A percentile compares a stretch with the other conserved stretches of the same genome.
These are phyloP conservation scores for Apolygus lucorum DNA, from an alignment of 1,140 invertebrate genomes.

Conservation along the genomic window DNA sequence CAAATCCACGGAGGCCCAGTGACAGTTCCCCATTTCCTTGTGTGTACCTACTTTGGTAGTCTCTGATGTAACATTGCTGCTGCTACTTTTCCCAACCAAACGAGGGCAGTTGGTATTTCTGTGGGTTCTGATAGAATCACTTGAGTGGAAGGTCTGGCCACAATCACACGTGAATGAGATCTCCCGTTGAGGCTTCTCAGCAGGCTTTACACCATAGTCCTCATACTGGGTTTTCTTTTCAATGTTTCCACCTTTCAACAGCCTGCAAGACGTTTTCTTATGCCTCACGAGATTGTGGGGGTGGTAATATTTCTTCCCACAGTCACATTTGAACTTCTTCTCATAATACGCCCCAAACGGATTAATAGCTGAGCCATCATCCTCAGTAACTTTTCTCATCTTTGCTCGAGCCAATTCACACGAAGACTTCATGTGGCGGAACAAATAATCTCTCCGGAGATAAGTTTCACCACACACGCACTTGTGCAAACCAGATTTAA, in stretches of 20 bases:
- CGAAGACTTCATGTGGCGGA: not conserved
- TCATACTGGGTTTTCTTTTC: not conserved
- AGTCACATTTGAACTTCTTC: too few relatives aligned
- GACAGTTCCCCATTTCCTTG: not conserved
- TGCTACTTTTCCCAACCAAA: not conserved
- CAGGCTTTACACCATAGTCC: not conserved
- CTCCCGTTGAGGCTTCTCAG: not conserved
- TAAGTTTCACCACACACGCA: not conserved
- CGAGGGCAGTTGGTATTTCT: not conserved
- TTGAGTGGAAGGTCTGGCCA: too few relatives aligned
- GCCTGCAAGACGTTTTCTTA: not conserved
- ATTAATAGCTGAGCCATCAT: too few relatives aligned
- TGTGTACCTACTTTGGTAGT: not conserved
- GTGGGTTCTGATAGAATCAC: too few relatives aligned
- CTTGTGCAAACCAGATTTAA: not conserved
- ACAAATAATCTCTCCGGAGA: not conserved
- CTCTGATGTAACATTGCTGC: not conserved
- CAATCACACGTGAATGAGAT: too few relatives aligned
- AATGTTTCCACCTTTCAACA: not conserved
- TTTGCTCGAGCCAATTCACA: too few relatives aligned
- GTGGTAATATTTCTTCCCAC: not conserved
- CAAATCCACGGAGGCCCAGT: not conserved
- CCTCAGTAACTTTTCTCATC: too few relatives aligned
- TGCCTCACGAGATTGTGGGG: not conserved
- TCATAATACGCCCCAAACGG: too few relatives aligned